A percentile compares a stretch with the other conserved stretches of the same genome.
phyloP scores from a whole-genome alignment of 2,113 vertebrate species.

The Apteryx owenii region DNA sequence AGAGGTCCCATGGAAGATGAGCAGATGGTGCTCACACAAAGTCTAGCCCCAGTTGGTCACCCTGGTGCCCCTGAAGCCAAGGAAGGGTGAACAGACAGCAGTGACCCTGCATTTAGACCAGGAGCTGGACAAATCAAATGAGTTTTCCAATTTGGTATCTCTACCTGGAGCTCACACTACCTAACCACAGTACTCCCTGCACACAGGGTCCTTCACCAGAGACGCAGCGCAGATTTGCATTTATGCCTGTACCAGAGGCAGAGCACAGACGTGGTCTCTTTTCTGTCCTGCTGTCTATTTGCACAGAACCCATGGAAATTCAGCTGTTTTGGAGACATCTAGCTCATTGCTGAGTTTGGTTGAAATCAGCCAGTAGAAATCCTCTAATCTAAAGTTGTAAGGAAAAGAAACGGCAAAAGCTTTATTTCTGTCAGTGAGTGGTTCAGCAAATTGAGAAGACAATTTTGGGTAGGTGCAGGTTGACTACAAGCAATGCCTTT shows the following conservation, averaged over 20 bases:
- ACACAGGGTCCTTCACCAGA: neutral
- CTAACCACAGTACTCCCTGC: neutral
- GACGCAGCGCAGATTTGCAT: neutral
- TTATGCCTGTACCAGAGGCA: neutral
- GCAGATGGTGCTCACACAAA: neutral
- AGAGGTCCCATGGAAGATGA: neutral
- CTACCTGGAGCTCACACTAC: neutral
- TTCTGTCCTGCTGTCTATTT: neutral
- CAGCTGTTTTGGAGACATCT: neutral
- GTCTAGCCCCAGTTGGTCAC: rapidly evolving
- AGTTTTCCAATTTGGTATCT: neutral
- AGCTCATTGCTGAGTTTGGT: neutral
- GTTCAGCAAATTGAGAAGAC: neutral
- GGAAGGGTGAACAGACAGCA: neutral
- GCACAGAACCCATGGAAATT: neutral
- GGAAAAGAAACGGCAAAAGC: neutral
- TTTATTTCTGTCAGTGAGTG: neutral
- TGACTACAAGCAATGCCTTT: neutral
- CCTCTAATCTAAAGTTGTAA: no score
- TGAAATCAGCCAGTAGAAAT: neutral
- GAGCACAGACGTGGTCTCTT: rapidly evolving
- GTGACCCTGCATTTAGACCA: neutral
- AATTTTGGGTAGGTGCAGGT: neutral
- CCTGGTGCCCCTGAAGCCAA: neutral
- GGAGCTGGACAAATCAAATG: rapidly evolving